phyloP scores from a whole-genome alignment of 2,113 vertebrate species.

The Xyrauchen texanus region DNA sequence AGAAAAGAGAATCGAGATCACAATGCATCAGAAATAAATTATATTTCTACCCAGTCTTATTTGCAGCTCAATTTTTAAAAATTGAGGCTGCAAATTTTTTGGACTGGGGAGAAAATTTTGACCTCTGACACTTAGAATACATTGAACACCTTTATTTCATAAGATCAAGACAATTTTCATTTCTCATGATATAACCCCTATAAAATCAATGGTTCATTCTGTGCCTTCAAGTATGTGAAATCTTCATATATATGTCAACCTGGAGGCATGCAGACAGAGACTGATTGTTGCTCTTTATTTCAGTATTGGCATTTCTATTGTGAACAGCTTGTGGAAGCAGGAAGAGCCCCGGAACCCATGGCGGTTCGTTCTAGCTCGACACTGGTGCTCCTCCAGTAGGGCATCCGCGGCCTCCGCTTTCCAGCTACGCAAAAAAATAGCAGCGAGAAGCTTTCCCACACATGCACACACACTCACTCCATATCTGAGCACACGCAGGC shows the following conservation, averaged over 20 bases:
- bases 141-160: too few species aligned
- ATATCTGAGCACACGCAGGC: slow-evolving; percentile 26
- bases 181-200: neutral
- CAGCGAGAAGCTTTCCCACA: slow-evolving; percentile 52
- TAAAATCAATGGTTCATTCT: slow-evolving; percentile 63
- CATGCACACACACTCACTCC: slow-evolving; percentile 15
- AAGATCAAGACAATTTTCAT: too few species aligned
- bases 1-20: too few species aligned
- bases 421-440: slow-evolving; percentile 59
- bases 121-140: neutral
- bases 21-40: too few species aligned
- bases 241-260: slow-evolving; percentile 56
- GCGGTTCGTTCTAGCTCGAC: slow-evolving; percentile 40
- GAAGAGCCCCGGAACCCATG: slow-evolving; percentile 70
- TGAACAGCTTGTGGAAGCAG: slow-evolving; percentile 93
- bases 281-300: slow-evolving; percentile 74
- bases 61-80: too few species aligned
- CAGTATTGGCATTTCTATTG: slow-evolving; percentile 97
- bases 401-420: slow-evolving; percentile 52
- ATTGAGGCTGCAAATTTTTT: too few species aligned
- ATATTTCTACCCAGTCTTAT: too few species aligned
- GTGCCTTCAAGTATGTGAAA: neutral
- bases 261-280: slow-evolving; percentile 66
- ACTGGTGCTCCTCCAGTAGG: slow-evolving; percentile 38
- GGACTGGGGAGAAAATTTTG: neutral